A percentile compares a stretch with the other conserved stretches of the same genome.
Conservation (phyloP, 2,797 vertebrate species). For the Sebastes flavidus region DNA sequence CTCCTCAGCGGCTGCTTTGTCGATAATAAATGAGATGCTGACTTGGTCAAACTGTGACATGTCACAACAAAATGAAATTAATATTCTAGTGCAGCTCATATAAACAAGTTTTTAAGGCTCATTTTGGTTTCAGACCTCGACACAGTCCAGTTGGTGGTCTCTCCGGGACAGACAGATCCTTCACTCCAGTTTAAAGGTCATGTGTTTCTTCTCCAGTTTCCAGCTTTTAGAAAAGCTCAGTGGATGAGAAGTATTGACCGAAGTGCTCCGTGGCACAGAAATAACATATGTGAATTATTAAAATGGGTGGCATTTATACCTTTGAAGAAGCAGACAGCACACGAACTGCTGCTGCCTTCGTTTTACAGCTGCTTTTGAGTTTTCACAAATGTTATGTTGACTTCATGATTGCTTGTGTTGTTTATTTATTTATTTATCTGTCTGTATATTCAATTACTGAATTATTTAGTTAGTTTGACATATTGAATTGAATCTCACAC, state of each 20-base stretch:
- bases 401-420: background rate
- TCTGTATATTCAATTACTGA: background rate
- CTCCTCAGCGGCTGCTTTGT: background rate
- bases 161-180: background rate
- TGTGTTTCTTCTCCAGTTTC: background rate
- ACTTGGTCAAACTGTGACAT: background rate
- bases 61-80: background rate
- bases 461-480: background rate
- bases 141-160: background rate
- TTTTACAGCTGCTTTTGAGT: background rate
- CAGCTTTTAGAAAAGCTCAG: background rate
- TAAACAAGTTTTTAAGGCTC: background rate
- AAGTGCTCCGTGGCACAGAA: constrained; percentile 39
- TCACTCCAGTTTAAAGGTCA: constrained; percentile 18
- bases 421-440: background rate
- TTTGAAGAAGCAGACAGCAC: background rate
- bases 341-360: background rate
- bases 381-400: background rate
- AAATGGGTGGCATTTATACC: constrained; percentile 30
- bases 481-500: background rate
- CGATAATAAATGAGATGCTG: constrained; percentile 10
- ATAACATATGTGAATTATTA: constrained; percentile 54
- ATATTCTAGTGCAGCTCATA: background rate
- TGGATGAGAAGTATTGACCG: constrained; percentile 38
- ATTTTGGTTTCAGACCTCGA: background rate